Evolutionary conservation across 2,888 invertebrate species (phyloP), one percentile per base, ranked within the genome.

Genomic region (Philereme vetulata): DNA sequence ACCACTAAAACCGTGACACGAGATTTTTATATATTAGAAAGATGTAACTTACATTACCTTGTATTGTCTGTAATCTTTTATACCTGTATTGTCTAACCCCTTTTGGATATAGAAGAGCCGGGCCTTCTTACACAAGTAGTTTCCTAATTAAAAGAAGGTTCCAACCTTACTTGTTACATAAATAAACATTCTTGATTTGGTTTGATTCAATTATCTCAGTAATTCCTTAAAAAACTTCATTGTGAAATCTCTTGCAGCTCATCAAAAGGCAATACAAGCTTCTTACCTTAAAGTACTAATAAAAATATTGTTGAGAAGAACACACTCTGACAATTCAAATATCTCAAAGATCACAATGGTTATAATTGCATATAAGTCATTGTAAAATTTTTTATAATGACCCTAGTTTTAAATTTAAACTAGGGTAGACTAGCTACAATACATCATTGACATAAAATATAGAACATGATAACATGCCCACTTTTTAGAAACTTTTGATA

Each of bases 401-500:
- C 56, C 49, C 56, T 49, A 21, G 21, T 21, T 21, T 21, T 2
- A 21, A 21, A 21, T 1, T 21, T 21, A 21, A 21, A 21, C 21
- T 21, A 21, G 21, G 21, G 21, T 21, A 21, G 32, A 36, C 11
- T 43, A 21, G 49, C 44, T 50, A 45, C 35, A 0, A 53, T 48
- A 48, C 36, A 48, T 11, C 48, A 11, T 11, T 50, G 40, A 21
- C 40, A 38, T 21, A 49, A 49, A 43, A 36, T 38, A 42, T 43
- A 36, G 8, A 34, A 36, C 45, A 48, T 9, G 33, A 50, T 52
- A 52, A 46, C 54, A 51, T 45, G 50, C 53, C 51, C 64, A 43
- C 43, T 51, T 49, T n/a, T 43, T 46, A 1, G 38, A 38, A 40
- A 45, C 44, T 57, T 65, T 60, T 55, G 53, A 64, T 59, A 57